Percentiles rank a stretch among this genome's conserved stretches.
Evolutionary conservation across 2,797 vertebrate species (phyloP).

Genomic region (Aldrovandia affinis): DNA sequence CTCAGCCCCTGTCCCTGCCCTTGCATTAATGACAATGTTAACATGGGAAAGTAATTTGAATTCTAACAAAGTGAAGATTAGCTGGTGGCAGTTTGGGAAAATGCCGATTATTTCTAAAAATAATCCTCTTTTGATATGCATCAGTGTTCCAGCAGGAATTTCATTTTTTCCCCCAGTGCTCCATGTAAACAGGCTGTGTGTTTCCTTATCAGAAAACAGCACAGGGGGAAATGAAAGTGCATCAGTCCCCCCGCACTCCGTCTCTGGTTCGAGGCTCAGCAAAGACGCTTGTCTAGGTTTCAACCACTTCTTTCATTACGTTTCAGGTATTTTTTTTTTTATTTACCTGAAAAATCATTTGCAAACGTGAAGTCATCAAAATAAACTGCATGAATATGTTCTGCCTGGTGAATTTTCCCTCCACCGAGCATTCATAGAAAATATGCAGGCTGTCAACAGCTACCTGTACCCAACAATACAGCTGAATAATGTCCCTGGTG

Average conservation of each 20-base stretch:
- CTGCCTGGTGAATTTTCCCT: conserved; percentile 79
- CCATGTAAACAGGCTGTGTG: conserved; percentile 84
- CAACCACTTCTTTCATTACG: conserved; percentile 80
- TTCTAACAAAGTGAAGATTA: conserved; percentile 86
- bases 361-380: conserved; percentile 80
- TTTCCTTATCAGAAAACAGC: conserved; percentile 79
- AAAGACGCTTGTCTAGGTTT: conserved; percentile 76
- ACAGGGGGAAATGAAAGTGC: conserved; percentile 68
- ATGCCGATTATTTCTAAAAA: conserved; percentile 82
- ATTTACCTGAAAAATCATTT: conserved; percentile 80
- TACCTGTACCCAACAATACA: conserved; percentile 58
- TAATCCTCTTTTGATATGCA: conserved; percentile 88
- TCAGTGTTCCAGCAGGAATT: conserved; percentile 81
- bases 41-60: conserved; percentile 82
- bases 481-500: conserved; percentile 31
- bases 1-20: conserved; percentile 67
- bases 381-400: conserved; percentile 77
- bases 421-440: conserved; percentile 59
- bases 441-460: conserved; percentile 75
- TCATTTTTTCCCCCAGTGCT: conserved; percentile 81
- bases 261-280: conserved; percentile 62
- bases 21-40: conserved; percentile 80
- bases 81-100: conserved; percentile 77
- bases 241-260: conserved; percentile 59
- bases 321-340: conserved; percentile 72